These are phyloP conservation scores for Apostichopus leukothele DNA, from an alignment of 53 echinoderm and acorn worm species.

Conservation along the genomic window DNA sequence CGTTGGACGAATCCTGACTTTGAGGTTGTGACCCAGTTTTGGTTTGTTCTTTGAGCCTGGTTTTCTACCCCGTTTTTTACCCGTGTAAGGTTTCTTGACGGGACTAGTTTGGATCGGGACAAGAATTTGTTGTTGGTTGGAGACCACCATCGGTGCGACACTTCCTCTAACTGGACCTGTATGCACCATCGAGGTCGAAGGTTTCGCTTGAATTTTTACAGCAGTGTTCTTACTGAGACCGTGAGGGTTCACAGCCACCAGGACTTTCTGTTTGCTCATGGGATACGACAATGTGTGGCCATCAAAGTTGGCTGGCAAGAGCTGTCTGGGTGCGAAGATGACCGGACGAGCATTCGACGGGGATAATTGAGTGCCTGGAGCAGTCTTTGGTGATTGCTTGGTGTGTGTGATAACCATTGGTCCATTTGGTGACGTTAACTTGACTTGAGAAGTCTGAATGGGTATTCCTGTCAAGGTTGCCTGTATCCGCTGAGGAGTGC, in stretches of 20 bases:
- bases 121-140: slow-evolving; percentile 19
- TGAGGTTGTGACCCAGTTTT: slow-evolving; percentile 1
- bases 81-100: slow-evolving; percentile 14
- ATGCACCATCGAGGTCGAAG: background rate
- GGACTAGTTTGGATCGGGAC: slow-evolving; percentile 24
- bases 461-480: slow-evolving; percentile 26
- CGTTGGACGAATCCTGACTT: slow-evolving; percentile 32
- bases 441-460: slow-evolving; percentile 17
- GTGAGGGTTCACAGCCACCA: slow-evolving; percentile 34
- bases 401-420: slow-evolving; percentile 18
- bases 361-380: slow-evolving; percentile 25
- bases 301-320: slow-evolving; percentile 41
- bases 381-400: background rate
- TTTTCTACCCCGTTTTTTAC: slow-evolving; percentile 34
- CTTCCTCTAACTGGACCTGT: slow-evolving; percentile 3
- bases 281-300: background rate
- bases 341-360: slow-evolving; percentile 35
- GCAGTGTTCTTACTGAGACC: slow-evolving; percentile 6
- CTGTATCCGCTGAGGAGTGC: slow-evolving; percentile 29
- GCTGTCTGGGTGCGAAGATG: slow-evolving; percentile 14
- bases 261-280: slow-evolving; percentile 22
- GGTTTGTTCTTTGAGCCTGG: slow-evolving; percentile 40
- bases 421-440: slow-evolving; percentile 19
- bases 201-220: slow-evolving; percentile 43
- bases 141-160: background rate